Conservation (phyloP, 2,113 vertebrate species). For the Picathartes gymnocephalus region DNA sequence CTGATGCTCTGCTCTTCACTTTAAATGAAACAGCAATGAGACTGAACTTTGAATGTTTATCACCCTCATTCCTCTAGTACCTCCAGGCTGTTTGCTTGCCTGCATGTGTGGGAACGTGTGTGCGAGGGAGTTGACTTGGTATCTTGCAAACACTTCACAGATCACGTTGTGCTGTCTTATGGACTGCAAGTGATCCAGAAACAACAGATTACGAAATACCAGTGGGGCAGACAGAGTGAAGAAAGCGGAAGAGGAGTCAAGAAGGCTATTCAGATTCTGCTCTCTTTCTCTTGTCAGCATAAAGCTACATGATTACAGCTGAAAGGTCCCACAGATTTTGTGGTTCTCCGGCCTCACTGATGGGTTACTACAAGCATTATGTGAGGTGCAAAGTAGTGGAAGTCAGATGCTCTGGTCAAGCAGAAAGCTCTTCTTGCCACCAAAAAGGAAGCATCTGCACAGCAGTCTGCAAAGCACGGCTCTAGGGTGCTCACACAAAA, state of each 20-base stretch:
- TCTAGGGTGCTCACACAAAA: not conserved
- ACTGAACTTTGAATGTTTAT: not conserved
- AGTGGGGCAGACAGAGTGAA: not conserved
- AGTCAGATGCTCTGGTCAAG: not conserved
- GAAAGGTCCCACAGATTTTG: not conserved
- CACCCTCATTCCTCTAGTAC: not conserved
- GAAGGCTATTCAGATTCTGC: not conserved
- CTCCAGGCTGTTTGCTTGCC: not conserved
- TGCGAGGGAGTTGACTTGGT: not conserved
- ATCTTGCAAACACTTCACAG: not conserved
- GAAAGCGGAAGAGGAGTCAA: not conserved
- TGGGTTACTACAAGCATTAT: not conserved
- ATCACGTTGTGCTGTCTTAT: not conserved
- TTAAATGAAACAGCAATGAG: not conserved
- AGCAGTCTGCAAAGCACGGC: not conserved
- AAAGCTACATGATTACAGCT: not conserved
- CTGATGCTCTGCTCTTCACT: not conserved
- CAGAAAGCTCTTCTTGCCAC: not conserved
- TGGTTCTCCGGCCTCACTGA: not conserved
- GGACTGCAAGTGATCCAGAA: not conserved
- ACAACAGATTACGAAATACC: constrained; percentile 15
- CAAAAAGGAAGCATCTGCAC: not conserved
- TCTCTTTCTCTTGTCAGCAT: not conserved
- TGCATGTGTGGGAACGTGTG: not conserved
- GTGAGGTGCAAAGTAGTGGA: not conserved